Conservation (phyloP, 2,888 invertebrate genomes). For the Prionchulus punctatus region DNA sequence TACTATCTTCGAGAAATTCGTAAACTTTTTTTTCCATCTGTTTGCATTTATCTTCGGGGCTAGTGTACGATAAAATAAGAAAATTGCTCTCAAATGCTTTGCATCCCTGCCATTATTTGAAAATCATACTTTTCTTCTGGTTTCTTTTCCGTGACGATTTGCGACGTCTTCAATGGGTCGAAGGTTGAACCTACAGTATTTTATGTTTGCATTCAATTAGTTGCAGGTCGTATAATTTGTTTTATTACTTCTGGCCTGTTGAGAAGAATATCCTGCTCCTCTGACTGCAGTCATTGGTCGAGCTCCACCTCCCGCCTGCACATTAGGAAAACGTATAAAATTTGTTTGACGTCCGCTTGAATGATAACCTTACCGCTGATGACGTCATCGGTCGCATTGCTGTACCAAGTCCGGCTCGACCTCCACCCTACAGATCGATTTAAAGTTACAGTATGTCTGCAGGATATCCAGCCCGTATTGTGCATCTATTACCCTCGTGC, state of each 20-base stretch:
- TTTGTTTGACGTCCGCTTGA: not conserved
- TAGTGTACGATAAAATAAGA: too few species aligned
- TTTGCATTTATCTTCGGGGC: conserved; percentile 72
- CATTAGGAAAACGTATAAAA: not conserved
- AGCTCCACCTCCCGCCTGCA: conserved; percentile 24
- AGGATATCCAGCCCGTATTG: too few species aligned
- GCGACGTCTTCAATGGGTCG: conserved; percentile 53
- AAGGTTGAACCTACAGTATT: conserved; percentile 42
- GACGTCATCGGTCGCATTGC: conserved; percentile 2
- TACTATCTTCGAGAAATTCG: conserved; percentile 74
- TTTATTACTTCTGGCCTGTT: conserved; percentile 1
- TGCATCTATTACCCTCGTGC: too few species aligned
- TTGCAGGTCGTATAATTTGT: too few species aligned
- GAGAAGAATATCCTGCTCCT: conserved; percentile 81
- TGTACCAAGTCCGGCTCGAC: not conserved
- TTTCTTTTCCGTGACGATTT: conserved; percentile 50
- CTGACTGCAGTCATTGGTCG: conserved; percentile 91
- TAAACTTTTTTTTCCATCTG: conserved; percentile 73
- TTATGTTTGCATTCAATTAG: not conserved
- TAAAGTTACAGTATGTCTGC: too few species aligned
- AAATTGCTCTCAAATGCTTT: too few species aligned
- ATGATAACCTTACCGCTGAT: not conserved
- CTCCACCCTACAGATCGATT: too few species aligned
- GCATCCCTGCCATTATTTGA: too few species aligned
- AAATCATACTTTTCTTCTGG: conserved; percentile 55